These are phyloP conservation scores for Junco hyemalis DNA, from an alignment of 2,113 vertebrate genomes.

Conservation along the genomic window DNA sequence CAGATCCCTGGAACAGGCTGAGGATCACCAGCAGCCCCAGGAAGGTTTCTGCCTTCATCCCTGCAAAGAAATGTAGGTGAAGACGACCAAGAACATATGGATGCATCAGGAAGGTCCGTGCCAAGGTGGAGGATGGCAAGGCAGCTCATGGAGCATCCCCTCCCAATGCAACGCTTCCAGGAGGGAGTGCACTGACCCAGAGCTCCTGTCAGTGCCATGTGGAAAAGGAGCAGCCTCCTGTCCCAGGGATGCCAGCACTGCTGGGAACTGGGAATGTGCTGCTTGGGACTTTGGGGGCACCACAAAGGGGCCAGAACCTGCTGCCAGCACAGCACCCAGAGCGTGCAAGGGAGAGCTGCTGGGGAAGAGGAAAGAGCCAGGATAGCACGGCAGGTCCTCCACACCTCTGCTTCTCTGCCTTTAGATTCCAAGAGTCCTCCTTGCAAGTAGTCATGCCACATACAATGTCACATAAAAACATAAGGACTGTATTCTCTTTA, in stretches of 20 bases:
- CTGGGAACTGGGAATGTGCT: not conserved
- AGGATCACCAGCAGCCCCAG: slow-evolving; percentile 1
- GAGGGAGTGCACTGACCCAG: not conserved
- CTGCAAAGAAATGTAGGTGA: slow-evolving; percentile 12
- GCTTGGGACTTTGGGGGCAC: not conserved
- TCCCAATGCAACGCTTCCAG: rapidly evolving
- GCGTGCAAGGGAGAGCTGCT: not conserved
- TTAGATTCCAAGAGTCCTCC: not conserved
- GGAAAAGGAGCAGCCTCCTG: not conserved
- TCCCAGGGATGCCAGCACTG: not conserved
- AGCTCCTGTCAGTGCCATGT: rapidly evolving
- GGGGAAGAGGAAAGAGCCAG: not conserved
- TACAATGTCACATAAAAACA: not conserved
- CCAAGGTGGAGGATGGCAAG: not conserved
- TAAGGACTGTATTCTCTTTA: not conserved
- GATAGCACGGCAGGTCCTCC: not conserved
- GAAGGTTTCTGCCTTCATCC: slow-evolving; percentile 37
- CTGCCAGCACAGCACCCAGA: not conserved
- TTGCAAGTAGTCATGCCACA: not conserved
- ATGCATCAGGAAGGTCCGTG: not conserved
- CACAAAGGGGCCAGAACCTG: not conserved
- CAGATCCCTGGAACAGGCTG: not conserved
- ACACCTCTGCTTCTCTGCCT: not conserved
- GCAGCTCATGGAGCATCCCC: not conserved
- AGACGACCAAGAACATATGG: not conserved